Evolutionary conservation across 2,113 vertebrate species (phyloP), one percentile per base, ranked within the genome.

Genomic region (Malurus alboscapulatus): DNA sequence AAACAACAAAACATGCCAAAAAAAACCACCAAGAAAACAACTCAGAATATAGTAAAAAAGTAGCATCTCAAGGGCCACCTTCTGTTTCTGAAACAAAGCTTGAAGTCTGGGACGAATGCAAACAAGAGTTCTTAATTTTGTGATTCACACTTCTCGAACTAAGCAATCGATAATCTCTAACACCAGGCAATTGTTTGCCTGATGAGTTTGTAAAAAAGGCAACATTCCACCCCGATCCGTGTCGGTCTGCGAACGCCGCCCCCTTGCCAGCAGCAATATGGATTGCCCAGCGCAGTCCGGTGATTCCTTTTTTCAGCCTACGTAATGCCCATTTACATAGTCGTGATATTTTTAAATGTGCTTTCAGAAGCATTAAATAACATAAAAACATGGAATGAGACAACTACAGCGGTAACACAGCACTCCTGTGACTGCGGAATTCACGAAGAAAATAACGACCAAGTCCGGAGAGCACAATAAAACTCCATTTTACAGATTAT

Each of bases 291-390:
- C 5, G 24, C 92, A 85, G 79, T 25, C 62, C 4, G n/a, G 82
- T n/a, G 91, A 88, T 81, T 81, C 87, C 87, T 88, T 93, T 71
- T 69, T 80, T 40, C 77, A 92, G 73, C 36, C 91, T 79, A 93
- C 84, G 55, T 84, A 94, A 80, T 58, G 51, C 12, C 40, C 62
- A 48, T 67, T 74, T 71, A 84, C 91, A 92, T 7, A 84, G 83
- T 13, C 65, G 8, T 59, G 91, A 66, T 84, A 90, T 93, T 84
- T 90, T 74, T 26, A 71, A 90, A 63, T 8, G 84, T 30, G 69
- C 40, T 32, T 88, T 62, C 80, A 66, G 62, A 84, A 79, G 48
- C 65, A 50, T 62, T 59, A 54, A 77, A 65, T 36, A 62, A 53
- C 82, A 55, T 1, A 40, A 74, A 89, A 90, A 55, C 74, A 84